A percentile compares a stretch with the other conserved stretches of the same genome.
These are phyloP conservation scores for Tautogolabrus adspersus DNA, from an alignment of 2,113 vertebrate genomes.

Conservation along the genomic window DNA sequence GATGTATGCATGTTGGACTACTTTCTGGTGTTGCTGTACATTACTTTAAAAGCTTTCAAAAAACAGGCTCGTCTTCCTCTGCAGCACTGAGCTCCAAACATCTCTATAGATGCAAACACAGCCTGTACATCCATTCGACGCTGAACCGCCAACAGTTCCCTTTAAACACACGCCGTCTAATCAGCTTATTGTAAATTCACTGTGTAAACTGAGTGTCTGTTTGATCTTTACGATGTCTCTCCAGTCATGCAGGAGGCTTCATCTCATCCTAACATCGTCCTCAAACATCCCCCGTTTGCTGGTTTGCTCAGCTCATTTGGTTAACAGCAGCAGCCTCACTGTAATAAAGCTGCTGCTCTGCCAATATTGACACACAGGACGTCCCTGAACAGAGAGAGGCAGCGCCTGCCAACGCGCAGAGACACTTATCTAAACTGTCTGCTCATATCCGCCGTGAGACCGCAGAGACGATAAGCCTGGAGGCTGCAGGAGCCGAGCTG, in stretches of 20 bases:
- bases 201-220: slow-evolving; percentile 18
- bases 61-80: too few relatives aligned
- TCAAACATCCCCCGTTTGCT: slow-evolving; percentile 60
- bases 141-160: neutral
- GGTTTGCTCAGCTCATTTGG: slow-evolving; percentile 62
- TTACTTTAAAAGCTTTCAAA: too few relatives aligned
- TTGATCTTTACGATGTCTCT: slow-evolving; percentile 1
- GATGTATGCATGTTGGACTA: too few relatives aligned
- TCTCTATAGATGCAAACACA: neutral
- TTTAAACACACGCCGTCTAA: neutral
- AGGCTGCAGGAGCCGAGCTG: too few relatives aligned
- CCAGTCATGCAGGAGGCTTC: slow-evolving; percentile 18
- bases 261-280: slow-evolving; percentile 52
- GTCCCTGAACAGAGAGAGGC: slow-evolving; percentile 65
- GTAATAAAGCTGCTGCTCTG: slow-evolving; percentile 63
- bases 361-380: slow-evolving; percentile 73
- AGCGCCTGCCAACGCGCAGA: slow-evolving; percentile 64
- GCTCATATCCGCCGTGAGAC: slow-evolving; percentile 59
- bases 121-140: neutral
- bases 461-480: slow-evolving; percentile 55
- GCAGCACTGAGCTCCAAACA: too few relatives aligned
- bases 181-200: slow-evolving; percentile 5
- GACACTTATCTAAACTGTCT: slow-evolving; percentile 76
- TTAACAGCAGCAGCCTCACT: slow-evolving; percentile 61
- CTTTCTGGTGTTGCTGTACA: too few relatives aligned